A percentile compares a stretch with the other conserved stretches of the same genome.
These are phyloP conservation scores for Drosophila ananassae DNA, from an alignment of 1,140 invertebrate genomes.

Conservation along the genomic window DNA sequence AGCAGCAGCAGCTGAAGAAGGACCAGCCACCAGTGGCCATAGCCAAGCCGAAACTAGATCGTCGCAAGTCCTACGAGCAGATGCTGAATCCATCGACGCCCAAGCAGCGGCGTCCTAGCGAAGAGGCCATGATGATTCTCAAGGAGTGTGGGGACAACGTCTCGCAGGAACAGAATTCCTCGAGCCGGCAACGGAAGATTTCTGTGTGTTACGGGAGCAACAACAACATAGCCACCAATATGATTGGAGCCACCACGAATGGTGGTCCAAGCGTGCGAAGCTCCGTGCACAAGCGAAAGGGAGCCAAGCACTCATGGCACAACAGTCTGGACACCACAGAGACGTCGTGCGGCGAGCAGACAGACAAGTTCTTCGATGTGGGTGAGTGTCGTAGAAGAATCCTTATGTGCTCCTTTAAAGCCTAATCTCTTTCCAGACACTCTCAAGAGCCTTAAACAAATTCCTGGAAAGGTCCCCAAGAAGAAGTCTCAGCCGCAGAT, in stretches of 20 bases:
- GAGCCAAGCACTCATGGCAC: constrained; percentile 64
- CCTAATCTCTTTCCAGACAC: constrained; percentile 48
- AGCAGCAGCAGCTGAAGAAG: constrained; percentile 58
- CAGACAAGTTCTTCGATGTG: constrained; percentile 65
- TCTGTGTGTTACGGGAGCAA: constrained; percentile 78
- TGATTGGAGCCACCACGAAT: constrained; percentile 22
- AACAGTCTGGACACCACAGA: constrained; percentile 46
- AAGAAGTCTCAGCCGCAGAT: constrained; percentile 53
- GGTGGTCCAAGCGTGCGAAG: constrained; percentile 10
- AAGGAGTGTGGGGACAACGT: constrained; percentile 63
- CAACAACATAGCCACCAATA: constrained; percentile 60
- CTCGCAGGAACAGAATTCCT: constrained; percentile 51
- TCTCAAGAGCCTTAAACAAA: constrained; percentile 44
- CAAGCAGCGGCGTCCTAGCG: constrained; percentile 89
- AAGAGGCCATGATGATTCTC: constrained; percentile 89
- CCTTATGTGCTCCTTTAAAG: neutral
- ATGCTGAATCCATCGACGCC: constrained; percentile 84
- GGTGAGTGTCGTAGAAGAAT: constrained; percentile 29
- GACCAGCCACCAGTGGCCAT: constrained; percentile 5
- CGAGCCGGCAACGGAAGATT: constrained; percentile 61
- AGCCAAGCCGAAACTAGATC: constrained; percentile 66
- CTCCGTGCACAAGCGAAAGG: constrained; percentile 60
- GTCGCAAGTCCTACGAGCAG: constrained; percentile 87
- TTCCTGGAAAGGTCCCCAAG: constrained; percentile 28
- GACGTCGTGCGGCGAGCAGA: constrained; percentile 24